Evolutionary conservation across 2,113 vertebrate genomes (phyloP), one percentile per base, ranked within the genome.

Genomic region (Lasiurus cinereus): DNA sequence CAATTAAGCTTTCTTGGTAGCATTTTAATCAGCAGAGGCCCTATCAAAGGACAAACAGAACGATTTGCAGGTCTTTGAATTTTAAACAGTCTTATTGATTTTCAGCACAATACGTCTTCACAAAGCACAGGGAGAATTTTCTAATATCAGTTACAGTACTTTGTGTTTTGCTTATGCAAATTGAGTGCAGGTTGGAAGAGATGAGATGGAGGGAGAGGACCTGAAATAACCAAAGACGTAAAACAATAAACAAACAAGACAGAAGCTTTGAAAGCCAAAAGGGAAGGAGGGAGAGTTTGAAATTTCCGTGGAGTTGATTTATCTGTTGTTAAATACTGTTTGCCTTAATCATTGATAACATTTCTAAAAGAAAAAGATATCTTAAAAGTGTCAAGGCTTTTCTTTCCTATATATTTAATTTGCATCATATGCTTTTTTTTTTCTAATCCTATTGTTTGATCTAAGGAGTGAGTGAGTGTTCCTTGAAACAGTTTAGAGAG

Each of bases 1-100:
- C 98, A 99, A 98, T 99, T 99, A 99, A 98, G 98, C 98, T 98
- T 98, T 98, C 98, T 98, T 98, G 98, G 98, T 98, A 97, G 98
- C 98, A 98, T 99, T 98, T 98, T 98, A 98, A 99, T 99, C 98
- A 99, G 98, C 97, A 95, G 96, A 98, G 98, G 97, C 98, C 98
- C 98, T 98, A 99, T 99, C 98, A 99, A 99, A 99, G 98, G 98
- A 98, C 98, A 98, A 99, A 98, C 98, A 98, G 98, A 98, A 98
- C 98, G 98, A 98, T 99, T 98, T 98, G 98, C 98, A 98, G 98
- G 98, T 98, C 98, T 98, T 99, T 98, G 98, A 98, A 99, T 98
- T 98, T 98, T 98, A 98, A 99, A 98, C 98, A 98, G 98, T 97
- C 98, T 98, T 98, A 98, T 98, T 98, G 98, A 99, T 99, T 98